These are phyloP conservation scores for Gyrodactylus bullatarudis DNA, from an alignment of 1,140 invertebrate species.

Conservation along the genomic window DNA sequence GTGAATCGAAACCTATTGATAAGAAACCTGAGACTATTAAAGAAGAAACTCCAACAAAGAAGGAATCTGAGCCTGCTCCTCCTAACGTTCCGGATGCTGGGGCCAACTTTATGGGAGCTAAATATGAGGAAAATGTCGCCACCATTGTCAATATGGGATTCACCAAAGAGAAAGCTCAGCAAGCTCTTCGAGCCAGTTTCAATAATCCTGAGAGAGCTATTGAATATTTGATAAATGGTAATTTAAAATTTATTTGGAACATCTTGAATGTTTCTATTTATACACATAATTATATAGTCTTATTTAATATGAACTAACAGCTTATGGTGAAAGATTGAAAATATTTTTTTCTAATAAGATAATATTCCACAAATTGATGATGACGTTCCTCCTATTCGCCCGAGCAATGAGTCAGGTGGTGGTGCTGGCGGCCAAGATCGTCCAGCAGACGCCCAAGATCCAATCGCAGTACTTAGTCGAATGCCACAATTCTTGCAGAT, in stretches of 20 bases:
- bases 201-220: conserved; percentile 4
- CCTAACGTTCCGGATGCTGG: neutral
- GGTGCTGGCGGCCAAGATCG: neutral
- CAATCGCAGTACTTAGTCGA: neutral
- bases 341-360: neutral
- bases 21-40: neutral
- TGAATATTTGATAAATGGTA: conserved; percentile 3
- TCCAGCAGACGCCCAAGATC: neutral
- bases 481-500: conserved; percentile 1
- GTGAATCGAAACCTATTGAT: neutral
- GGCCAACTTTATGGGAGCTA: neutral
- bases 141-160: neutral
- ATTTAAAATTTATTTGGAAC: neutral
- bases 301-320: no score
- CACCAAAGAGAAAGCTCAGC: neutral
- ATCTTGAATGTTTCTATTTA: neutral
- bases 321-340: no score
- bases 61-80: neutral
- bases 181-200: neutral
- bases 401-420: neutral
- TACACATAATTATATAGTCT: no score
- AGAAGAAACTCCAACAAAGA: neutral
- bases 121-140: neutral
- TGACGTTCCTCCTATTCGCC: no score
- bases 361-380: neutral